Percentiles rank a stretch among this genome's conserved stretches.
Conservation (phyloP, 1,140 invertebrate genomes). For the Euwallacea similis region DNA sequence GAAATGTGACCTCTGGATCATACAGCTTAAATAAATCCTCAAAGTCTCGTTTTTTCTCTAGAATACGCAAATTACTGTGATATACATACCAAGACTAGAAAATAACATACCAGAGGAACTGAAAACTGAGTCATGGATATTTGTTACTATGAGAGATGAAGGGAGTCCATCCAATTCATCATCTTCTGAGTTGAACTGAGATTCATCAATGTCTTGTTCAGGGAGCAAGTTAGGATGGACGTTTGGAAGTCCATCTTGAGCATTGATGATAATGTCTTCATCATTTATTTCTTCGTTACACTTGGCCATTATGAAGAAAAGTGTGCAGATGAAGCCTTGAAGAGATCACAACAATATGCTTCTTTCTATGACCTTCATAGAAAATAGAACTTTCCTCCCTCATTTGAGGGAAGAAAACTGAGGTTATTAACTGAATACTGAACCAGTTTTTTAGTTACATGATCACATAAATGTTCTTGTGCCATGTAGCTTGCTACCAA, state of each 20-base stretch:
- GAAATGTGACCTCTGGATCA: conserved; percentile 73
- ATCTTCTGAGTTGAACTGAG: conserved; percentile 61
- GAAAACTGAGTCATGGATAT: conserved; percentile 80
- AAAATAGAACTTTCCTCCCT: no score
- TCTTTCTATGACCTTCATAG: no score
- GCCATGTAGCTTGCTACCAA: no score
- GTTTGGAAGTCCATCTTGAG: conserved; percentile 79
- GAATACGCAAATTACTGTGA: neutral
- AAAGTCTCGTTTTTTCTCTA: conserved; percentile 69
- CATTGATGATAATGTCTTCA: conserved; percentile 78
- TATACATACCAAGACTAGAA: neutral
- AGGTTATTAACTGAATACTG: no score
- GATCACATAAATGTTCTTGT: no score
- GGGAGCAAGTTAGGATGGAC: conserved; percentile 69
- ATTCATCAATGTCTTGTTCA: conserved; percentile 57
- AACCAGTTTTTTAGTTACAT: no score
- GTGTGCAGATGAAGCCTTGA: neutral
- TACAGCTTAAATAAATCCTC: conserved; percentile 82
- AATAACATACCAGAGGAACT: conserved; percentile 45
- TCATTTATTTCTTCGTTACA: conserved; percentile 55
- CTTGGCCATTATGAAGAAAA: conserved; percentile 42
- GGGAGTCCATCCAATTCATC: conserved; percentile 79
- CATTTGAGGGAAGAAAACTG: no score
- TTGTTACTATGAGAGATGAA: conserved; percentile 87
- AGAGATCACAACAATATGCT: no score